Evolutionary conservation across 2,888 invertebrate species (phyloP), one percentile per base, ranked within the genome.

Genomic region (Heliconius sara): DNA sequence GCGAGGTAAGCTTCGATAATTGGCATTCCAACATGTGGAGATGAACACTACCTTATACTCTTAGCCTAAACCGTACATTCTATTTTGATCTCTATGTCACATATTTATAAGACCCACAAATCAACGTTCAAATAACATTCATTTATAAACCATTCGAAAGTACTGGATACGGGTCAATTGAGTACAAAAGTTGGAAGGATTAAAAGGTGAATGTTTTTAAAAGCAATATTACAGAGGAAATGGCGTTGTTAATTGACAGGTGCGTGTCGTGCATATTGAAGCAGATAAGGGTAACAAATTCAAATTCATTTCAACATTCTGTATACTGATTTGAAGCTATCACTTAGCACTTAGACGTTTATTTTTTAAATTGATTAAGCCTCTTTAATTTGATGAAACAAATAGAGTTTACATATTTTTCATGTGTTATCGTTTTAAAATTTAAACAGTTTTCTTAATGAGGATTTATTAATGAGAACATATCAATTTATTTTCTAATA

Each of bases 231-330:
- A 79, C 75, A 75, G 67, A 81, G 77, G 80, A 78, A 78, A 72
- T 68, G 76, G 72, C 47, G 76, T 78, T 71, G 76, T 81, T 81
- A 81, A 81, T 81, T 80, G 81, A 81, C 81, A 81, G 81, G 78
- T 78, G 81, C 81, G 73, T 79, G 78, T 79, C 78, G 74, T 73
- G 81, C 81, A 76, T 81, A 80, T 80, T 30, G 68, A 75, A 78
- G 70, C 70, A 78, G 78, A 81, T 81, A 81, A 80, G 80, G 71
- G 67, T 71, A 76, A 81, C 81, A 78, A 80, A 81, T 81, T 81
- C 66, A 65, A 81, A 81, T 80, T 72, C 78, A 78, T 78, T 75
- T 72, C 57, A 75, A 60, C 78, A 43, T 57, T 22, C 25, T 75
- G 30, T 47, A 66, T 75, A 75, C 75, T 75, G 75, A 75, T 75